Evolutionary conservation across 1,140 invertebrate genomes (phyloP).

Genomic region (Lutraria rhynchaena): DNA sequence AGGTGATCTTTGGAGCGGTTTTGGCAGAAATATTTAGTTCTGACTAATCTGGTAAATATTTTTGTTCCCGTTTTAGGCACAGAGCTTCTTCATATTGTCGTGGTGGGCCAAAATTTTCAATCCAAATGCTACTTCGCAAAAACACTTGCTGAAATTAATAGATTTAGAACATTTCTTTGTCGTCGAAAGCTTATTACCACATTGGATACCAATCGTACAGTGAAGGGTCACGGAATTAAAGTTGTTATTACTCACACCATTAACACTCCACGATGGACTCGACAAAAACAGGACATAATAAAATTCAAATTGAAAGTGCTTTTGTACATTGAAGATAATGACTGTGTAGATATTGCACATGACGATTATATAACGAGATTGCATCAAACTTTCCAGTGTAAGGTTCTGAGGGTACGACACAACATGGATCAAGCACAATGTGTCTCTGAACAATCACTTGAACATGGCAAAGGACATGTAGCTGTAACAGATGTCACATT

Average conservation of each 20-base stretch:
- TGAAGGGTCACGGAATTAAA: background rate
- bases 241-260: constrained; percentile 1
- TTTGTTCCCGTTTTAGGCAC: no score
- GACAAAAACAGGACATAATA: background rate
- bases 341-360: constrained; percentile 4
- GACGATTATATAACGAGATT: background rate
- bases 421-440: background rate
- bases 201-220: background rate
- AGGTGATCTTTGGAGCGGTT: no score
- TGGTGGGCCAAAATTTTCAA: constrained; percentile 32
- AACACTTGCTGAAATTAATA: background rate
- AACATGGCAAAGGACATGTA: background rate
- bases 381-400: background rate
- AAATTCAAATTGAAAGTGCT: constrained; percentile 13
- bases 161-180: constrained; percentile 3
- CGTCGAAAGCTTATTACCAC: constrained; percentile 1
- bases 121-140: constrained; percentile 26
- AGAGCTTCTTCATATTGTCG: background rate
- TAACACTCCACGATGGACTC: background rate
- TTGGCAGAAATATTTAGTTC: no score
- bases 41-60: no score
- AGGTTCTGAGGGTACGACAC: background rate
- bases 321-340: constrained; percentile 7
- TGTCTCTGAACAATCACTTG: background rate
- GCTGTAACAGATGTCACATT: background rate